phyloP scores from a whole-genome alignment of 2,113 vertebrate species.

The Platycercus adscitus region DNA sequence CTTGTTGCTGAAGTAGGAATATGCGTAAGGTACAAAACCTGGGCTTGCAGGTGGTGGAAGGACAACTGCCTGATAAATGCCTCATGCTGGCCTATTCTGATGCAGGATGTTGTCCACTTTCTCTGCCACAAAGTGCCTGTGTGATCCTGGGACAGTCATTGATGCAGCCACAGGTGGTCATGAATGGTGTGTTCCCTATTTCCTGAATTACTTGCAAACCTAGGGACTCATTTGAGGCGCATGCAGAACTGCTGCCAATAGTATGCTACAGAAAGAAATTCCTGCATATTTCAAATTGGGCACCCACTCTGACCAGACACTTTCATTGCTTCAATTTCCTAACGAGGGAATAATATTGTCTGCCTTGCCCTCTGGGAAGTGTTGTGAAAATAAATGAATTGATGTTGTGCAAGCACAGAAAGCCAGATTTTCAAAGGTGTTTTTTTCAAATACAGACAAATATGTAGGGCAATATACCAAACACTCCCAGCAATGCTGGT shows the following conservation, averaged over 20 bases:
- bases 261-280: background rate
- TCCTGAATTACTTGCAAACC: background rate
- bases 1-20: background rate
- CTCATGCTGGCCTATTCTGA: background rate
- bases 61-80: background rate
- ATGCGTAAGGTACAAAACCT: background rate
- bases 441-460: slow-evolving; percentile 53
- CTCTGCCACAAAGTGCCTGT: background rate
- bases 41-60: background rate
- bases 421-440: slow-evolving; percentile 50
- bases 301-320: background rate
- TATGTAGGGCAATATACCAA: background rate
- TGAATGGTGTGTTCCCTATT: background rate
- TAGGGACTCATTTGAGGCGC: background rate
- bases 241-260: background rate
- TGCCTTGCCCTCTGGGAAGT: slow-evolving; percentile 3
- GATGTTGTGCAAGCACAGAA: slow-evolving; percentile 39
- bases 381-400: slow-evolving; percentile 49
- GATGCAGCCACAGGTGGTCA: background rate
- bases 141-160: background rate
- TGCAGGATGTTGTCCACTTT: background rate
- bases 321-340: slow-evolving; percentile 24
- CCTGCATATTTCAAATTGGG: background rate
- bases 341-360: slow-evolving; percentile 10
- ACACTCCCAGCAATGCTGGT: background rate